A percentile compares a stretch with the other conserved stretches of the same genome.
Evolutionary conservation across 2,888 invertebrate genomes (phyloP).

Genomic region (Rhabditoides inermis): DNA sequence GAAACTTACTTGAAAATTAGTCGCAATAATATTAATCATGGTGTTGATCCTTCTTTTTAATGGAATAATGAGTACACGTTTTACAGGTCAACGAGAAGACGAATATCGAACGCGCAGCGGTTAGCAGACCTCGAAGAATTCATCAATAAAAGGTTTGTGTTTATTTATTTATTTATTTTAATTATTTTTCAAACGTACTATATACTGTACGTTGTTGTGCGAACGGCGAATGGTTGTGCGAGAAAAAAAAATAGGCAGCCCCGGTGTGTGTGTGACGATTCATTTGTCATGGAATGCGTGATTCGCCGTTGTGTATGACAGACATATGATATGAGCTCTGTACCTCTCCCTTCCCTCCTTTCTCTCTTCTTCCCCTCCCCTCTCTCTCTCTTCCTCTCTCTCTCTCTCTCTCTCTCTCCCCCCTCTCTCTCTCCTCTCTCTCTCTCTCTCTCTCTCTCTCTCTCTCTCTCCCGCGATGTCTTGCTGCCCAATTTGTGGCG

Average conservation of each 20-base stretch:
- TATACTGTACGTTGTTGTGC: conserved; percentile 8
- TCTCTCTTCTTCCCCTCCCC: conserved; percentile 6
- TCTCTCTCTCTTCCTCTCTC: conserved; percentile 1
- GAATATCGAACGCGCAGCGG: conserved; percentile 36
- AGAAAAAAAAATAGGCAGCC: conserved; percentile 4
- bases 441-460: neutral
- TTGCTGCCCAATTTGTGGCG: conserved; percentile 36
- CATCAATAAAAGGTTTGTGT: conserved; percentile 29
- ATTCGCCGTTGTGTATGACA: too few species aligned
- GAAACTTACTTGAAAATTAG: too few species aligned
- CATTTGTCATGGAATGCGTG: too few species aligned
- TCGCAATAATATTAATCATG: too few species aligned
- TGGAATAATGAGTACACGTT: neutral
- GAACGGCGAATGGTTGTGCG: conserved; percentile 17
- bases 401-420: conserved; percentile 6
- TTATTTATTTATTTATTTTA: too few species aligned
- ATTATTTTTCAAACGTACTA: neutral
- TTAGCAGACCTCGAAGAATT: conserved; percentile 36
- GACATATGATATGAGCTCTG: conserved; percentile 8
- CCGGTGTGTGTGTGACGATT: conserved; percentile 2
- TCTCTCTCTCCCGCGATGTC: conserved; percentile 3
- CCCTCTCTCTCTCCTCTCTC: too few species aligned
- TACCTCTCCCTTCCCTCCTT: neutral
- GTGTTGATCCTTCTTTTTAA: neutral
- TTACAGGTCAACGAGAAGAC: conserved; percentile 29